A percentile compares a stretch with the other conserved stretches of the same genome.
phyloP scores from a whole-genome alignment of 2,113 vertebrate genomes.

The Girardinichthys multiradiatus region DNA sequence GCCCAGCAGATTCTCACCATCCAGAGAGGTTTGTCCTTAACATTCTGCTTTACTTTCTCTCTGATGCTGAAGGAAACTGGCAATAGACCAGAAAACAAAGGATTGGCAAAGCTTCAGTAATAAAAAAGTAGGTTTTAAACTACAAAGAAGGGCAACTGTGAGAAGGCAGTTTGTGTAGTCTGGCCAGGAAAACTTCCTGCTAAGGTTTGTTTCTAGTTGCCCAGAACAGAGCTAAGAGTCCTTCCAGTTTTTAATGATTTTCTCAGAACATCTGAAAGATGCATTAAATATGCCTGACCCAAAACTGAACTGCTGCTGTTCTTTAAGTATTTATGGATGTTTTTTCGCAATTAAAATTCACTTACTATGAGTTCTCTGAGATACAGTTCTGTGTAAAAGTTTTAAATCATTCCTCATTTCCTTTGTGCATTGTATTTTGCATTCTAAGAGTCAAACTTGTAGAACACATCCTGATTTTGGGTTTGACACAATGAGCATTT shows the following conservation, averaged over 20 bases:
- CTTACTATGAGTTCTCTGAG: no score
- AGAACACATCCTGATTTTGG: no score
- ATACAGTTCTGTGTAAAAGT: neutral
- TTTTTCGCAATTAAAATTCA: neutral
- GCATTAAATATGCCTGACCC: neutral
- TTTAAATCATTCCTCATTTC: no score
- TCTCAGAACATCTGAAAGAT: neutral
- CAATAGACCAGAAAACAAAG: slow-evolving; percentile 15
- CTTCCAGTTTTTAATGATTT: neutral
- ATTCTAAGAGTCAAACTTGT: no score
- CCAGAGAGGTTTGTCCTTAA: slow-evolving; percentile 85
- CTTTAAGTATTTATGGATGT: neutral
- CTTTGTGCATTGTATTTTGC: no score
- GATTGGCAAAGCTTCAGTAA: slow-evolving; percentile 6
- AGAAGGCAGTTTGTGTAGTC: slow-evolving; percentile 33
- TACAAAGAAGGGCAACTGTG: slow-evolving; percentile 12
- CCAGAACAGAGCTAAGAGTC: slow-evolving; percentile 10
- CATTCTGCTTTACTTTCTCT: neutral
- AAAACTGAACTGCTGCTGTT: slow-evolving; percentile 10
- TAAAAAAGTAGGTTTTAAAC: slow-evolving; percentile 21
- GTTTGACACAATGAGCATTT: no score
- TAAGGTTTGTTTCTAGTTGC: slow-evolving; percentile 23
- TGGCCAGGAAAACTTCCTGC: slow-evolving; percentile 35
- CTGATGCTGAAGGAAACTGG: slow-evolving; percentile 26
- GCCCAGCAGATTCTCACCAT: slow-evolving; percentile 95